These are phyloP conservation scores for Eudasyphora cyanicolor DNA, from an alignment of 2,888 invertebrate species.

Conservation along the genomic window DNA sequence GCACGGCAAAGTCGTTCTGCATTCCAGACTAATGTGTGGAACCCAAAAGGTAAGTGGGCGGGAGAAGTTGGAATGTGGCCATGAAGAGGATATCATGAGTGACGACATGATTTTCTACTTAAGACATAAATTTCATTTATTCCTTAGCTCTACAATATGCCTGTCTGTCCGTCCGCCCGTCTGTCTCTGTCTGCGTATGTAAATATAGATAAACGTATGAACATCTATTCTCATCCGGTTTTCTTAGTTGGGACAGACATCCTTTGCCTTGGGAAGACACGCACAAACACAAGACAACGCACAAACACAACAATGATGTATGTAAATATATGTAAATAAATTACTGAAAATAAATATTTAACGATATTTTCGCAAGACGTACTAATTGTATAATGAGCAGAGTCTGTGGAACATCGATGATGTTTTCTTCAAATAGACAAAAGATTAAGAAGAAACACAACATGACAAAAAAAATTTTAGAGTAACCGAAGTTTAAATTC, in stretches of 20 bases:
- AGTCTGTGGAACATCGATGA: no score
- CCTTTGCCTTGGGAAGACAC: background rate
- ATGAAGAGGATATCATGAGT: background rate
- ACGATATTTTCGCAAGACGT: background rate
- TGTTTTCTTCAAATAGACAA: no score
- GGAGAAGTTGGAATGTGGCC: background rate
- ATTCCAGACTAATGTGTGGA: no score
- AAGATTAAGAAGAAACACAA: background rate
- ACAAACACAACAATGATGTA: background rate
- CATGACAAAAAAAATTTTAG: no score
- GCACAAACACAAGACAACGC: background rate
- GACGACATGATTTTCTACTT: conserved; percentile 20
- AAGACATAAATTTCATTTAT: background rate
- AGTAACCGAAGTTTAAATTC: no score
- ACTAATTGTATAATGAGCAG: no score
- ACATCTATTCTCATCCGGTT: background rate
- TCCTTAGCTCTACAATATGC: background rate
- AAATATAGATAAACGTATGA: background rate
- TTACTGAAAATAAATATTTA: conserved; percentile 1
- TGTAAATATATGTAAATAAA: background rate
- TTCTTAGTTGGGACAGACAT: background rate
- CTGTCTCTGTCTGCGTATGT: no score
- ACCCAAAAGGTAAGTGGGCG: no score
- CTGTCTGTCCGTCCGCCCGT: no score
- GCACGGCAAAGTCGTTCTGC: background rate